Percentiles rank a stretch among this genome's conserved stretches.
Evolutionary conservation across 1,140 invertebrate species (phyloP).

Genomic region (Drosophila nebulosa): DNA sequence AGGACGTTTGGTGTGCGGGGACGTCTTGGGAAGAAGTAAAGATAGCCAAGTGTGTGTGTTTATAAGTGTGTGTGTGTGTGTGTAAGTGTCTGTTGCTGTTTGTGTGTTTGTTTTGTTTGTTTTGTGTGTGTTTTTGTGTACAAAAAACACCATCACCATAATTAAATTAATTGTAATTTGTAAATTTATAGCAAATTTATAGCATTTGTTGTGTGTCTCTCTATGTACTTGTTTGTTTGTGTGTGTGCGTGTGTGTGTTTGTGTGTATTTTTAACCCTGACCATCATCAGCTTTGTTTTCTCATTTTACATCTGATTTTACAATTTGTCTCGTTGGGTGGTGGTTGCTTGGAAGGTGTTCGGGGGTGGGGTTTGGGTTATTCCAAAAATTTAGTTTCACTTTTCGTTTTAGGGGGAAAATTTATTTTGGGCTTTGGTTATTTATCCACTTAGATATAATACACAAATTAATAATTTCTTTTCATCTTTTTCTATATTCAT

Average conservation of each 20-base stretch:
- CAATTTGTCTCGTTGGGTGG: background rate
- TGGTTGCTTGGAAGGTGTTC: background rate
- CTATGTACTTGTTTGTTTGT: background rate
- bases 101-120: constrained; percentile 10
- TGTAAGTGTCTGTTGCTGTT: constrained; percentile 14
- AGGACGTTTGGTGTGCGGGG: background rate
- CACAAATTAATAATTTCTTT: background rate
- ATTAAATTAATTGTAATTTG: background rate
- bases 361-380: background rate
- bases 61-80: constrained; percentile 31
- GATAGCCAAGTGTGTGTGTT: constrained; percentile 17
- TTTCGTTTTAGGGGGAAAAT: background rate
- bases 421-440: background rate
- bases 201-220: background rate
- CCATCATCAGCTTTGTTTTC: background rate
- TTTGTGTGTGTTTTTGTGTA: constrained; percentile 21
- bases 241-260: background rate
- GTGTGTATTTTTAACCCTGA: background rate
- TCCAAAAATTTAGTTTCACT: background rate
- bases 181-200: background rate
- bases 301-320: background rate
- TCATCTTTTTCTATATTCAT: background rate
- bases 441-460: background rate
- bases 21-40: background rate
- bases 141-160: constrained; percentile 2